Conservation (phyloP, 1,140 invertebrate species). For the Trichonephila clavipes region DNA sequence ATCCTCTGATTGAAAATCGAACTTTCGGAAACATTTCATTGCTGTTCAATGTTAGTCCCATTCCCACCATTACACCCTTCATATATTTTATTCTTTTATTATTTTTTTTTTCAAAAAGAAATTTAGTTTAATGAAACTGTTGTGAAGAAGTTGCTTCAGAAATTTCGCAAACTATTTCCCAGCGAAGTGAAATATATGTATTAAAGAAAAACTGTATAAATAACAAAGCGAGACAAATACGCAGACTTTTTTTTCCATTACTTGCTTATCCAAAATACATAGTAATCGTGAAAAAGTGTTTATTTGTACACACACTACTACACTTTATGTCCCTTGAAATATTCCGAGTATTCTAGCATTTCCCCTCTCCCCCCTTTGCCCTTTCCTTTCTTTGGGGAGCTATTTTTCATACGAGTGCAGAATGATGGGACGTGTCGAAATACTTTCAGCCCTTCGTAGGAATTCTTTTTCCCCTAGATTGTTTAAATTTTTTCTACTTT, state of each 20-base stretch:
- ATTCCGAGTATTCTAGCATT: conserved; percentile 4
- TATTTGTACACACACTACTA: background rate
- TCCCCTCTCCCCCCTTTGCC: too few relatives aligned
- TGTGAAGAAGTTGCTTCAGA: background rate
- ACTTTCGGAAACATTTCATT: too few relatives aligned
- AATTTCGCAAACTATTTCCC: background rate
- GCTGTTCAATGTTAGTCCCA: too few relatives aligned
- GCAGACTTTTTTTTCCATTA: background rate
- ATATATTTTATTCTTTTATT: too few relatives aligned
- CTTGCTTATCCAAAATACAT: background rate
- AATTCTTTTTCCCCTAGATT: conserved; percentile 41
- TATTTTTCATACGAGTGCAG: conserved; percentile 23
- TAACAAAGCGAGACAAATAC: background rate
- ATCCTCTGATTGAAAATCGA: too few relatives aligned
- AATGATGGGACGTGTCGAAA: conserved; percentile 46
- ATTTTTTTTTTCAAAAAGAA: too few relatives aligned
- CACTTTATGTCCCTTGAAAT: background rate
- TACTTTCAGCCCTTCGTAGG: conserved; percentile 4
- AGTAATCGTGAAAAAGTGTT: conserved; percentile 4
- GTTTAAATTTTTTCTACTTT: conserved; percentile 31
- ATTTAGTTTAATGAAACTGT: background rate
- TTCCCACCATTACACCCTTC: too few relatives aligned
- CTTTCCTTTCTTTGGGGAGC: background rate
- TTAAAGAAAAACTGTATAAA: background rate
- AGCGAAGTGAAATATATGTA: background rate